These are phyloP conservation scores for Diprion similis DNA, from an alignment of 1,140 invertebrate genomes.

Conservation along the genomic window DNA sequence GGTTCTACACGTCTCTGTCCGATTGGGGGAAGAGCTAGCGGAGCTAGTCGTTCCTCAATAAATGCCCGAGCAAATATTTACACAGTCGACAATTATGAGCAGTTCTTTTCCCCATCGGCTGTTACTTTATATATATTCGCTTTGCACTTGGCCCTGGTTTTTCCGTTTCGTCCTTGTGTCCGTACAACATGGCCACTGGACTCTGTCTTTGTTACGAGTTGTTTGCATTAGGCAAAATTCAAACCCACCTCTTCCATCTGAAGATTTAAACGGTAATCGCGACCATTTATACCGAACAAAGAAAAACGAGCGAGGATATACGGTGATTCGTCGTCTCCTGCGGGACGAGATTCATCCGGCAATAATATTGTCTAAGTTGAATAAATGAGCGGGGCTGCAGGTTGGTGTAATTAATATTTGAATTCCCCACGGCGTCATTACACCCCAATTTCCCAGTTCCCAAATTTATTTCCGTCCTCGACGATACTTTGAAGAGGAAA, in stretches of 20 bases:
- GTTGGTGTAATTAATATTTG: conserved; percentile 4
- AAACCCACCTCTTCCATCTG: too few relatives aligned
- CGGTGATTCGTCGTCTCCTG: not conserved
- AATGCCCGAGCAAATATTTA: too few relatives aligned
- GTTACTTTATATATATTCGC: not conserved
- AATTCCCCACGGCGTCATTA: conserved; percentile 3
- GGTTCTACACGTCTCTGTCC: too few relatives aligned
- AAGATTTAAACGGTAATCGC: not conserved
- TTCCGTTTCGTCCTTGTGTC: not conserved
- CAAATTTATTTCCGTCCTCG: not conserved
- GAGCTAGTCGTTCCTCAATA: too few relatives aligned
- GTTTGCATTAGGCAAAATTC: too few relatives aligned
- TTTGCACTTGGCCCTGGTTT: not conserved
- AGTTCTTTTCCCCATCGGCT: not conserved
- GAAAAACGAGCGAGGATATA: not conserved
- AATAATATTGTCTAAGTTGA: conserved; percentile 1
- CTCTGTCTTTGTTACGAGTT: too few relatives aligned
- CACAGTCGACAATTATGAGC: not conserved
- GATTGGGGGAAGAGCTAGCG: too few relatives aligned
- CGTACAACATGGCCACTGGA: not conserved
- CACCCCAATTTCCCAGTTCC: conserved; percentile 7
- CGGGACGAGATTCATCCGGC: not conserved
- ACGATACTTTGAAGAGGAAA: conserved; percentile 8
- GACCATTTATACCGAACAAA: not conserved
- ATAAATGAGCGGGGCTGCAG: not conserved